Conservation (phyloP, 2,113 vertebrate species). For the Okapia johnstoni region DNA sequence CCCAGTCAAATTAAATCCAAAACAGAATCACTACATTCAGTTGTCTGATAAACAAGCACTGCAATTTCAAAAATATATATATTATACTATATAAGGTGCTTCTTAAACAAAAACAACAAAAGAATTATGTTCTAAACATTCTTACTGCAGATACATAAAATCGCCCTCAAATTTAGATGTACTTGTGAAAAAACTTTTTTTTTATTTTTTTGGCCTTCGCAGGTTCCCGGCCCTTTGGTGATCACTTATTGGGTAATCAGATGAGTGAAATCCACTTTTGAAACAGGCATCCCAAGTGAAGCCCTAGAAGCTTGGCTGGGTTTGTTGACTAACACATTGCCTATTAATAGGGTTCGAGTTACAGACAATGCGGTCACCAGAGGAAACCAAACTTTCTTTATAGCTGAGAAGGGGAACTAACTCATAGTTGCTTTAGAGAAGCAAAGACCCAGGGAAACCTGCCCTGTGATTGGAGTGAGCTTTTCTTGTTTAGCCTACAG, state of each 20-base stretch:
- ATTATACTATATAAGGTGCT: slow-evolving; percentile 82
- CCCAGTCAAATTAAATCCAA: slow-evolving; percentile 70
- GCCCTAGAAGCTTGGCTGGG: slow-evolving; percentile 8
- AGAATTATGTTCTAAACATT: slow-evolving; percentile 60
- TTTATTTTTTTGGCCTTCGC: not conserved
- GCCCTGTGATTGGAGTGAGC: not conserved
- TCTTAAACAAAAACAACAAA: slow-evolving; percentile 70
- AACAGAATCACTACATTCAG: slow-evolving; percentile 81
- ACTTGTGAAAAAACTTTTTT: slow-evolving; percentile 6
- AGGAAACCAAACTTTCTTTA: slow-evolving; percentile 4
- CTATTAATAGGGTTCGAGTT: not conserved
- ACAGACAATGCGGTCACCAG: not conserved
- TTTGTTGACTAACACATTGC: not conserved
- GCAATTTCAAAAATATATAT: slow-evolving; percentile 73
- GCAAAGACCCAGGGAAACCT: not conserved
- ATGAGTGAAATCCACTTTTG: slow-evolving; percentile 22
- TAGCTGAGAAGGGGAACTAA: slow-evolving; percentile 17
- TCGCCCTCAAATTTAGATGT: slow-evolving; percentile 54
- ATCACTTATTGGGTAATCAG: not conserved
- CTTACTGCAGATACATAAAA: slow-evolving; percentile 62
- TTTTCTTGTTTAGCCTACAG: not conserved
- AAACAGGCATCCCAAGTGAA: slow-evolving; percentile 7
- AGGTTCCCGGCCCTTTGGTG: slow-evolving; percentile 27
- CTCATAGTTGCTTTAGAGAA: not conserved
- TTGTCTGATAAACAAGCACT: slow-evolving; percentile 78